Evolutionary conservation across 2,888 invertebrate species (phyloP), one percentile per base, ranked within the genome.

Genomic region (Tinea pellionella): DNA sequence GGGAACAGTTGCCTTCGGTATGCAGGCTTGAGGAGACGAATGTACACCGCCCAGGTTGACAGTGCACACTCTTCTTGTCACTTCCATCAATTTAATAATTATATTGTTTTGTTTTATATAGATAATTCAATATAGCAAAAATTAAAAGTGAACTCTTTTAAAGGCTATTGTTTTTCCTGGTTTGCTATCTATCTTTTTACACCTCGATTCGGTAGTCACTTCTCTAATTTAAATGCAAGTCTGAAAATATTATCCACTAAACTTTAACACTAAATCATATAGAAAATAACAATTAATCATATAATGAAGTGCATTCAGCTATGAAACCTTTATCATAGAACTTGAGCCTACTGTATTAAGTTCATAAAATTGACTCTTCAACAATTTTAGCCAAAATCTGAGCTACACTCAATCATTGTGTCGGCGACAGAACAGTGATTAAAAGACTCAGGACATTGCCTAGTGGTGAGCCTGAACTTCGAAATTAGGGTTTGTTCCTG

Each of bases 401-500:
- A 15, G 47, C 47, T 2, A 16, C 47, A 16, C 47, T 47, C 47
- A 9, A 47, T 47, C 47, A 47, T 47, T 47, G 47, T 47, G 47
- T 47, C 47, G 47, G 15, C 47, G 16, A 47, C 47, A 47, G 47
- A 47, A n/a, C 47, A 47, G 47, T 15, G 47, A 47, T 47, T 47
- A 47, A 47, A 47, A 47, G 47, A 47, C 47, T 47, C 47, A 47
- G 47, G 47, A 47, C 47, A 47, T 47, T 47, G 47, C 47, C 47
- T 47, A 47, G 47, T 47, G 47, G 47, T 15, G 47, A 47, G 47
- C n/a, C 47, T 47, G 16, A 9, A 6, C 15, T 16, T 47, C 8
- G 13, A 47, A 47, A 47, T 47, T 47, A 15, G 47, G 47, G 15
- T 15, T 16, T 8, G 15, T 47, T 9, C 13, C 47, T n/a, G 15